phyloP scores from a whole-genome alignment of 2,888 invertebrate genomes.

The Drosophila tanythrix region DNA sequence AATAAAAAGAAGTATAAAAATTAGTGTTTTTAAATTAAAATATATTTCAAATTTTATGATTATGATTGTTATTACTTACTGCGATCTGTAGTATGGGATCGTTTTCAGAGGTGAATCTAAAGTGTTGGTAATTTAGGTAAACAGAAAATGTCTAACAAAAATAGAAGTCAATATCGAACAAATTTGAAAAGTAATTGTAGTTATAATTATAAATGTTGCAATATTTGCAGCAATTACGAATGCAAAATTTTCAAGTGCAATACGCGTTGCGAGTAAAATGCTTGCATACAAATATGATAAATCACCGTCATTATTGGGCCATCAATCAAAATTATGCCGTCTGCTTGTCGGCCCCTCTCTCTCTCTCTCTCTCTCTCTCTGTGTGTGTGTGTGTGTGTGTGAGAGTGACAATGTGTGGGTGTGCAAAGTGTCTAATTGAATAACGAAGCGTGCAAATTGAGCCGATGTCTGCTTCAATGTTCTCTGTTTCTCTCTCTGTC shows the following conservation, averaged over 20 bases:
- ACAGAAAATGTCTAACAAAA: background rate
- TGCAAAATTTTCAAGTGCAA: slow-evolving; percentile 45
- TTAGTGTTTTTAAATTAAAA: background rate
- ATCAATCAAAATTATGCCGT: slow-evolving; percentile 84
- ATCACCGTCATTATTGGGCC: slow-evolving; percentile 84
- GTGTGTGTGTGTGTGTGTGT: slow-evolving; percentile 15
- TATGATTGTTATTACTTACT: background rate
- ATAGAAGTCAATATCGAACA: too few relatives aligned
- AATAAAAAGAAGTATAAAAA: background rate
- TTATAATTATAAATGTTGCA: slow-evolving; percentile 1
- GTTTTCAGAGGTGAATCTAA: background rate
- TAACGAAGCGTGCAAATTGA: slow-evolving; percentile 80
- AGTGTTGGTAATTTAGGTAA: background rate
- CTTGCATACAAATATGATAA: slow-evolving; percentile 83
- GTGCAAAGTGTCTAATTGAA: slow-evolving; percentile 81
- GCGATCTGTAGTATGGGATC: background rate
- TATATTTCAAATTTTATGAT: background rate
- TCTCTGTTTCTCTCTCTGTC: background rate
- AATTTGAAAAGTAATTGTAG: background rate
- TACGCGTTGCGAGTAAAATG: slow-evolving; percentile 28
- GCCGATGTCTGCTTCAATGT: slow-evolving; percentile 43
- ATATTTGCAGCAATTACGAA: slow-evolving; percentile 14
- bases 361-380: slow-evolving; percentile 3
- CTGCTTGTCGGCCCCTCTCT: slow-evolving; percentile 17
- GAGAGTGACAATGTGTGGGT: slow-evolving; percentile 11